Evolutionary conservation across 1,140 invertebrate species (phyloP), one percentile per base, ranked within the genome.

Genomic region (Formica selysi): DNA sequence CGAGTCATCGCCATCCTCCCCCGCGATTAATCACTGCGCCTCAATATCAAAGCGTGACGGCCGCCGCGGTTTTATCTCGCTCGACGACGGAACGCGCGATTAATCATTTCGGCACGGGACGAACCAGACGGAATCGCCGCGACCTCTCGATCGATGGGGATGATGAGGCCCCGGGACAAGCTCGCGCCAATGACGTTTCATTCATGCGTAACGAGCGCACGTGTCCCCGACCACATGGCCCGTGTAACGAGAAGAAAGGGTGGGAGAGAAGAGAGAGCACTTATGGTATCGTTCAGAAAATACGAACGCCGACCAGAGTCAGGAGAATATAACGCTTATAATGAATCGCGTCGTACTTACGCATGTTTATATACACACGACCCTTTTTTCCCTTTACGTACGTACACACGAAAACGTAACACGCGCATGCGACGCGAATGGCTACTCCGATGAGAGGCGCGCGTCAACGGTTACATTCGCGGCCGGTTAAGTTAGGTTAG

Each of bases 201-300:
- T 83, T 83, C 79, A 62, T 61, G 62, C 41, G 54, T 36, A 26
- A 61, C 54, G 54, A 10, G 19, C 29, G 79, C 68, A 41, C 76
- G 76, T 67, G 59, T 71, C 11, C 51, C 11, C 51, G 32, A 65
- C n/a, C 87, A 89, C 84, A 89, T 89, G 87, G 76, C 71, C 29
- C 51, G 26, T n/a, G 48, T 19, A 11, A 0, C 22, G 22, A n/a
- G 0, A 16, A 11, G n/a, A 10, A 19, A 22, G 29, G 0, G 1
- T 19, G 5, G 16, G 16, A 5, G 13, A 0, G 5, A 16, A 7
- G 13, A 19, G 3, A 3, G 10, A 36, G 32, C 51, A 59, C 76
- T 65, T 57, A 13, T 57, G n/a, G 19, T 19, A 57, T 51, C 38
- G 68, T 88, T 86, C 64, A 79, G 80, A 80, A 51, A 6, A 73